Evolutionary conservation across 1,140 invertebrate genomes (phyloP).

Genomic region (Phymastichus coffea): DNA sequence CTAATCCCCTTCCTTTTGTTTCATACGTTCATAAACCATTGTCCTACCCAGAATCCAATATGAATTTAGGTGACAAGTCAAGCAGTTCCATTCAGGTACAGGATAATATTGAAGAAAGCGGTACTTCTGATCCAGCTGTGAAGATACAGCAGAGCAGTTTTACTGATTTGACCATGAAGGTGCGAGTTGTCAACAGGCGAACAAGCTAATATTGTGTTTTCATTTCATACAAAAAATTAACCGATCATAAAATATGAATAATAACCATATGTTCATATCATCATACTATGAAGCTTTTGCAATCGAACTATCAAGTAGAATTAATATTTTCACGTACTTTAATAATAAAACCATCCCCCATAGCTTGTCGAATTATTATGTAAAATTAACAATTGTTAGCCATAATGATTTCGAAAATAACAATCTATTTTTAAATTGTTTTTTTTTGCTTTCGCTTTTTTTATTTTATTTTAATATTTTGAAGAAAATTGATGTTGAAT

Average conservation of each 20-base stretch:
- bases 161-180: constrained; percentile 49
- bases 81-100: constrained; percentile 37
- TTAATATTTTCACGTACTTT: no score
- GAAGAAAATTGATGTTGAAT: not conserved
- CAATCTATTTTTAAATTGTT: no score
- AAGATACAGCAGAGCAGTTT: constrained; percentile 38
- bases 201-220: constrained; percentile 1
- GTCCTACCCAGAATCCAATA: constrained; percentile 35
- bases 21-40: constrained; percentile 10
- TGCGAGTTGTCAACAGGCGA: constrained; percentile 38
- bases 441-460: constrained; percentile 4
- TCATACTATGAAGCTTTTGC: no score
- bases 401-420: no score
- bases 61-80: constrained; percentile 49
- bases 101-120: constrained; percentile 37
- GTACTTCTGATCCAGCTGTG: constrained; percentile 37
- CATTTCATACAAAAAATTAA: no score
- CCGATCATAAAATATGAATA: no score
- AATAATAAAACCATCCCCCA: no score
- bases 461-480: not conserved
- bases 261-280: no score
- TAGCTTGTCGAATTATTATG: no score
- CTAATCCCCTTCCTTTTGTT: constrained; percentile 32
- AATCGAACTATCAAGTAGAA: no score
- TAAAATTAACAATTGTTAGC: no score